Conservation (phyloP, 2,888 invertebrate genomes). For the Stenolophus ochropezus region DNA sequence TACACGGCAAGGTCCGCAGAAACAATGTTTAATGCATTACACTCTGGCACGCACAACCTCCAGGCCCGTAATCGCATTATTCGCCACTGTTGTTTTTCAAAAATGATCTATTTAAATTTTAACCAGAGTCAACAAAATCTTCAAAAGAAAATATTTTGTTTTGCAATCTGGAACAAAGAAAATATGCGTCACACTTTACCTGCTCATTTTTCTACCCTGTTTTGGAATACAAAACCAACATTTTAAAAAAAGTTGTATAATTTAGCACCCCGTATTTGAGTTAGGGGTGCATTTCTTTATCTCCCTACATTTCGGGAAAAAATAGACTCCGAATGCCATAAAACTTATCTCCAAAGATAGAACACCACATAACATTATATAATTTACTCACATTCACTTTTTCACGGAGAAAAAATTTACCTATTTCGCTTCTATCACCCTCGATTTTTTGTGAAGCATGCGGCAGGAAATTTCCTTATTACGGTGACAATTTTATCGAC, state of each 20-base stretch:
- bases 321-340: not conserved
- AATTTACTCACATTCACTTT: not conserved
- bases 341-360: not conserved
- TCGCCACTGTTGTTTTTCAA: conserved; percentile 10
- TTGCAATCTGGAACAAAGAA: conserved; percentile 30
- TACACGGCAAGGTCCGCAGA: conserved; percentile 42
- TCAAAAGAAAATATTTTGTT: conserved; percentile 37
- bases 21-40: conserved; percentile 55
- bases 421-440: no score
- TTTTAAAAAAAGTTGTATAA: conserved; percentile 39
- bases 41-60: conserved; percentile 40
- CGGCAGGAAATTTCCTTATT: no score
- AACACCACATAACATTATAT: not conserved
- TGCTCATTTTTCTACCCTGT: conserved; percentile 22
- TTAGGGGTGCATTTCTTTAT: conserved; percentile 38
- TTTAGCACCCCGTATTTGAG: conserved; percentile 41
- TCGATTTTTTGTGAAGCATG: no score
- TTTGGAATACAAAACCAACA: conserved; percentile 11
- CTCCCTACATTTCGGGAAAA: conserved; percentile 5
- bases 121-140: conserved; percentile 39
- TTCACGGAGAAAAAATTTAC: not conserved
- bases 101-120: conserved; percentile 39
- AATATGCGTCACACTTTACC: conserved; percentile 11
- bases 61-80: conserved; percentile 24
- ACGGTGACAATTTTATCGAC: no score